Percentiles rank a stretch among this genome's conserved stretches.
Evolutionary conservation across 2,888 invertebrate species (phyloP).

Genomic region (Dinocampus coccinellae): DNA sequence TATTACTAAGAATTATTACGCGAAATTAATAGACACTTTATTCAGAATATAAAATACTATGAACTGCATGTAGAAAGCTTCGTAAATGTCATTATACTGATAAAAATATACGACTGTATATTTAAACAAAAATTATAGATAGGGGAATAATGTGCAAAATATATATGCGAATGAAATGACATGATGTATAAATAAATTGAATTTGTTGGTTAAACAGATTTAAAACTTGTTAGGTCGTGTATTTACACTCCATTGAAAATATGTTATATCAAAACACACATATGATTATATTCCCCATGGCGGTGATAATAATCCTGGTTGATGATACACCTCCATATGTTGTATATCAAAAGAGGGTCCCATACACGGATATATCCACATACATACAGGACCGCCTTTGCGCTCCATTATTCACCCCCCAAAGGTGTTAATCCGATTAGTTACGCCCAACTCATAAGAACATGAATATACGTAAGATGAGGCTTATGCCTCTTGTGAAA

Average conservation of each 20-base stretch:
- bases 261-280: background rate
- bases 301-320: conserved; percentile 4
- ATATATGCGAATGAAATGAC: background rate
- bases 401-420: conserved; percentile 41
- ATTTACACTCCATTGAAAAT: background rate
- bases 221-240: background rate
- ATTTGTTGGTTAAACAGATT: conserved; percentile 26
- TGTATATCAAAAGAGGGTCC: background rate
- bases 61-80: background rate
- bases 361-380: too few relatives aligned
- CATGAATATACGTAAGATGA: conserved; percentile 6
- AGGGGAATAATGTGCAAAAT: background rate
- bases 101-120: background rate
- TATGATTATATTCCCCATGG: conserved; percentile 10
- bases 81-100: background rate
- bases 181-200: conserved; percentile 18
- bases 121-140: background rate
- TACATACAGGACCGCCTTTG: conserved; percentile 16
- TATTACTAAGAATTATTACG: background rate
- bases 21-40: conserved; percentile 41
- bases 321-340: conserved; percentile 1
- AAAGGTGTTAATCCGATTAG: conserved; percentile 49
- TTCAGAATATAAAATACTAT: conserved; percentile 12
- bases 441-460: conserved; percentile 15
- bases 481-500: conserved; percentile 14